Evolutionary conservation across 2,113 vertebrate genomes (phyloP), one percentile per base, ranked within the genome.

Genomic region (Centropristis striata): DNA sequence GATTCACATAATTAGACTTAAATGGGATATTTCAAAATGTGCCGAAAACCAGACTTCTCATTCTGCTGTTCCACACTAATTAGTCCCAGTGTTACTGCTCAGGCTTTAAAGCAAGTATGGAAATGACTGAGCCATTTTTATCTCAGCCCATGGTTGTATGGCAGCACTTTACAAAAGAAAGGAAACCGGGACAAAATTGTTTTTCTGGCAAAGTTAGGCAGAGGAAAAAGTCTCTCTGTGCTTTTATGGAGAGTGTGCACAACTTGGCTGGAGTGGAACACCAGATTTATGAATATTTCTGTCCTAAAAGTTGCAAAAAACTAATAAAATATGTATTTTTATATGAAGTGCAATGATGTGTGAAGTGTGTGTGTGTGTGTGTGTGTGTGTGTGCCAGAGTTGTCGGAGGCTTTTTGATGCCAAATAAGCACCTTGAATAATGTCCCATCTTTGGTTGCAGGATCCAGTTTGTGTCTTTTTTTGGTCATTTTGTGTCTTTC

Each of bases 81-180:
- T 87, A 89, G 69, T 76, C 75, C 72, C 85, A 54, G 21, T 44
- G 78, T 61, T 86, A 61, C 23, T 83, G 71, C 70, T 25, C 67
- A 53, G 71, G 61, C 66, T 60, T 37, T 50, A 20, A 13, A 59
- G 32, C 23, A 27, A 76, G 39, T 61, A 64, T 64, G 59, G 53
- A 75, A 81, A 81, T 84, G 2, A 59, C 72, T 80, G 18, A 25
- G 25, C 55, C 41, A 37, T 83, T 61, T 32, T 58, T 46, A 78
- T 86, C 14, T 78, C 27, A 8, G 28, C 65, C 50, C n/a, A 28
- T 47, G 53, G 68, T 71, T 61, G 59, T 36, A 51, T 73, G 28
- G 59, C 55, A 72, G 78, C 60, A 27, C 21, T 58, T 66, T 72
- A 61, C 42, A 73, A 23, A n/a, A 71, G 50, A 74, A 23, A 23